These are phyloP conservation scores for Cassiopea xamachana DNA, from an alignment of 30 jellyfish, hydroid and myxozoan species.

Conservation along the genomic window DNA sequence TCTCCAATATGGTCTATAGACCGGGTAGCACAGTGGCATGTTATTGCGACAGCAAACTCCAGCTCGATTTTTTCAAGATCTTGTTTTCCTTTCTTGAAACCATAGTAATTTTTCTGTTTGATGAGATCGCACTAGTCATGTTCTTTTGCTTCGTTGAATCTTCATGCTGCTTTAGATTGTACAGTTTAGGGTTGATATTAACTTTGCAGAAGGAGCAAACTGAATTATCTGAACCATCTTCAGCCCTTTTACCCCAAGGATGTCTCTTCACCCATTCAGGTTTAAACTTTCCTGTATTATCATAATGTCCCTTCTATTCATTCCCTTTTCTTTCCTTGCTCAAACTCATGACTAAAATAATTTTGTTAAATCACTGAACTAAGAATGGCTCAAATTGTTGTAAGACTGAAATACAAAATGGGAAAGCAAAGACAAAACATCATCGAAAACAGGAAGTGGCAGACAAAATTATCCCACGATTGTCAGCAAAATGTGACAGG, in stretches of 20 bases:
- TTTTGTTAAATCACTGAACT: too few species aligned
- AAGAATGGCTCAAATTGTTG: neutral
- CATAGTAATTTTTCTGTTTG: neutral
- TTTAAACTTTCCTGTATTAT: constrained; percentile 37
- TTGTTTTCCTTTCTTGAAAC: constrained; percentile 27
- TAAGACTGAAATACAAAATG: too few species aligned
- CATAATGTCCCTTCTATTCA: constrained; percentile 47
- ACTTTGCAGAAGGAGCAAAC: constrained; percentile 37
- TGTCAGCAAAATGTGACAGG: too few species aligned
- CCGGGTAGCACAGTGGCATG: constrained; percentile 76
- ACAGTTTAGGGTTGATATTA: constrained; percentile 31
- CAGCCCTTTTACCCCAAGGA: constrained; percentile 62
- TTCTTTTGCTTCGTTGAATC: constrained; percentile 34
- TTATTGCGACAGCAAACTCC: constrained; percentile 63
- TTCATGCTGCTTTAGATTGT: constrained; percentile 35
- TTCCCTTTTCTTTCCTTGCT: neutral
- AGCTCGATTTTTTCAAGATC: constrained; percentile 45
- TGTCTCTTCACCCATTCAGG: constrained; percentile 53
- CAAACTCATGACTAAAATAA: neutral
- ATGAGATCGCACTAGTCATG: neutral
- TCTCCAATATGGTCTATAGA: constrained; percentile 75
- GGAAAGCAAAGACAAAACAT: too few species aligned
- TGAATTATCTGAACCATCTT: constrained; percentile 73
- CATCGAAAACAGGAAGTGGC: too few species aligned
- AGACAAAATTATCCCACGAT: too few species aligned